Conservation (phyloP, 2,797 vertebrate genomes). For the Enteromius mattozi region DNA sequence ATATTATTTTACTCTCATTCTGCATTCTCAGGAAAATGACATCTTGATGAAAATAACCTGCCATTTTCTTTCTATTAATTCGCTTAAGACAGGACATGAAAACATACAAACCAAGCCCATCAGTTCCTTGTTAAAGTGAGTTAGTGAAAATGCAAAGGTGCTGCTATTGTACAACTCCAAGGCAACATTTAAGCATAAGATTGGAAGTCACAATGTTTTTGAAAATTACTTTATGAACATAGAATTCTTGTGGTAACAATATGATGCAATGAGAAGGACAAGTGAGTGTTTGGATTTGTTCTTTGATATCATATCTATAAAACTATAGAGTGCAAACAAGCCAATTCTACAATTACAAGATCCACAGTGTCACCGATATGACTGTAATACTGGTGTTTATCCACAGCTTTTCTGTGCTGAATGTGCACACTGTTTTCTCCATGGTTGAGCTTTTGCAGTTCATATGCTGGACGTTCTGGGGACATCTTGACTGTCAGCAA, state of each 20-base stretch:
- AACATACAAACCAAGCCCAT: constrained; percentile 2
- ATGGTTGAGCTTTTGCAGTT: constrained; percentile 55
- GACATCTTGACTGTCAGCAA: constrained; percentile 92
- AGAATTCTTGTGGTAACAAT: constrained; percentile 1
- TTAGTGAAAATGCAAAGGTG: constrained; percentile 48
- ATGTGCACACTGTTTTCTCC: constrained; percentile 12
- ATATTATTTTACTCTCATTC: not conserved
- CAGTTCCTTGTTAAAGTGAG: constrained; percentile 51
- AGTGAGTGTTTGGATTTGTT: constrained; percentile 20
- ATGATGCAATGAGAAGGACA: constrained; percentile 14
- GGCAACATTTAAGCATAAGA: constrained; percentile 42
- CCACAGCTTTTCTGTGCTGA: constrained; percentile 9
- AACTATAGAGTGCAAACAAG: constrained; percentile 33
- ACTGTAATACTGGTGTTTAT: constrained; percentile 40
- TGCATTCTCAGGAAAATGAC: not conserved
- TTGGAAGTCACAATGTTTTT: constrained; percentile 31
- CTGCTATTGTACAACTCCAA: constrained; percentile 47
- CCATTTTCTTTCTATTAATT: not conserved
- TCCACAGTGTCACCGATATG: constrained; percentile 36
- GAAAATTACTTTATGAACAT: not conserved
- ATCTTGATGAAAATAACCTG: constrained; percentile 17
- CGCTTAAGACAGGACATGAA: not conserved
- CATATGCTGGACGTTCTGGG: constrained; percentile 84
- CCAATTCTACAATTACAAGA: constrained; percentile 33
- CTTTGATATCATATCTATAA: constrained; percentile 38